Conservation (phyloP, 2,797 vertebrate species). For the Protosalanx chinensis region DNA sequence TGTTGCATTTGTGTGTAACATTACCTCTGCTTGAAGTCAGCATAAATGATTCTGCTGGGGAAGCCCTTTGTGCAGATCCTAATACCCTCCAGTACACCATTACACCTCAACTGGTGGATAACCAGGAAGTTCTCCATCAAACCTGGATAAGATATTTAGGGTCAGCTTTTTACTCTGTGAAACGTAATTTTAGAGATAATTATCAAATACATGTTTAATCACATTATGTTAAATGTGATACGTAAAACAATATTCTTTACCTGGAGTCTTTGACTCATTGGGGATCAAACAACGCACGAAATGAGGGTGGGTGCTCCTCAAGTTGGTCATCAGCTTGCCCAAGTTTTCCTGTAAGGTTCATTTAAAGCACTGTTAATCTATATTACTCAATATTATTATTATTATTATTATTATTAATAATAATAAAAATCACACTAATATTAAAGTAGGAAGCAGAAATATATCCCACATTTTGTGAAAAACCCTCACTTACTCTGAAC, state of each 20-base stretch:
- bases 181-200: neutral
- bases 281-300: conserved; percentile 79
- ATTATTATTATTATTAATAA: neutral
- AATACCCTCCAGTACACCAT: conserved; percentile 79
- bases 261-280: conserved; percentile 79
- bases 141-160: neutral
- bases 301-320: conserved; percentile 76
- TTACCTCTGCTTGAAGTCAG: conserved; percentile 79
- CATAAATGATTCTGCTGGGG: conserved; percentile 79
- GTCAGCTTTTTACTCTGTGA: neutral
- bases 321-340: conserved; percentile 72
- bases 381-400: neutral
- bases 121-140: conserved; percentile 74
- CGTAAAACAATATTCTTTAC: conserved; percentile 43
- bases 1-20: neutral
- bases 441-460: too few relatives aligned
- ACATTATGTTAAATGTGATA: too few relatives aligned
- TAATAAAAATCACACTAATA: too few relatives aligned
- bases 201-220: too few relatives aligned
- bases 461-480: too few relatives aligned
- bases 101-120: conserved; percentile 82
- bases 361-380: neutral
- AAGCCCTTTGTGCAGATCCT: conserved; percentile 82
- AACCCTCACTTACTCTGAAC: conserved; percentile 73
- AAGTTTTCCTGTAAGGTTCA: conserved; percentile 70